Base-by-base conservation (phyloP, 2,888 invertebrate species). In the Chymomyza fuscimana region DNA sequence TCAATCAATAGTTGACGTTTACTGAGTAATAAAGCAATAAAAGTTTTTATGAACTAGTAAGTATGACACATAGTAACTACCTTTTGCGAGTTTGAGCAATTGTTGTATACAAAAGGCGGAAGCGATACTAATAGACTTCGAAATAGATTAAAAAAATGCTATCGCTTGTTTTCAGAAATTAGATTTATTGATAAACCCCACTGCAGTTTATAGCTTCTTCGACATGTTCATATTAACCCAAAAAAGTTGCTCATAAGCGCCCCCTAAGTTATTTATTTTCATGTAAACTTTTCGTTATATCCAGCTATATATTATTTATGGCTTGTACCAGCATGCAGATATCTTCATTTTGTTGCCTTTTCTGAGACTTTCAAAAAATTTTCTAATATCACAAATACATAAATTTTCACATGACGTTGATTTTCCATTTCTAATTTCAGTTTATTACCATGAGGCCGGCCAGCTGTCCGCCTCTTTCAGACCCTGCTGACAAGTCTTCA, bases 111-210 rank as follows among this genome's bases (percentile, higher is more conserved):
- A 32, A 25, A 25, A 25, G 2, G 32, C 32, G 32, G 32, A 32
- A 32, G 6, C 32, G 7, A 5, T 32, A 7, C 7, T 32, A 32
- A 32, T 5, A 32, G 32, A 32, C 32, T 9, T 32, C 0, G 6
- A 32, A 32, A 32, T 32, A 87, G 87, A 77, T 74, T 77, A 84
- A 87, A 87, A 84, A 86, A 86, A 81, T 82, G 87, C 79, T 82
- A 86, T 81, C 87, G 79, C 79, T 76, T 73, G 32, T 32, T 32
- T 32, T 9, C 32, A 32, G 32, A 5, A 32, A 32, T 1, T 32
- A 32, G 32, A 32, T 32, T 32, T 32, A 32, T 32, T 32, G 32
- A 32, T 32, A 32, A 32, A 32, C 6, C 32, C 7, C 32, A 32
- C 40, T 46, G 12, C 12, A 46, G 12, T 46, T 46, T 46, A 46